Evolutionary conservation across 2,113 vertebrate species (phyloP), one percentile per base, ranked within the genome.

Genomic region (Muntiacus reevesi): DNA sequence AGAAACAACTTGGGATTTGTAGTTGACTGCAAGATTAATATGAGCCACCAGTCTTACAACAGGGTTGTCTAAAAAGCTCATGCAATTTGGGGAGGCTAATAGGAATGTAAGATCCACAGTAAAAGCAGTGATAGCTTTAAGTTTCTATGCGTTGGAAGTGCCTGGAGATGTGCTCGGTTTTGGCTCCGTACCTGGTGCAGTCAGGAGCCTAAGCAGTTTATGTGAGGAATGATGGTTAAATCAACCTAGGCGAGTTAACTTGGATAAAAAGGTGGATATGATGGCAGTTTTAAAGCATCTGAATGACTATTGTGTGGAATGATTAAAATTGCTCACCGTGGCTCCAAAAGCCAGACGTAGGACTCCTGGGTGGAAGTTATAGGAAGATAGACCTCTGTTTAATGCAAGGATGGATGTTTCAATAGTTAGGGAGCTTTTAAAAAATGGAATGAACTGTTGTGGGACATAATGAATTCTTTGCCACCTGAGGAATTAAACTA

Each of bases 401-500:
- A 93, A 62, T n/a, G 30, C n/a, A 94, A 91, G 11, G 81, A 92
- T 52, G 25, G 89, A 67, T 2, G 45, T 95, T 96, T 96, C 83
- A 91, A 67, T 62, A 90, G 76, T 57, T 62, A 89, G 52, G 14
- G 45, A 87, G 9, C 59, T 87, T 67, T 94, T 43, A 19, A 62
- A 95, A 96, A 91, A 88, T 52, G 33, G 45, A 97, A 97, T 89
- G 52, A 84, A 93, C 30, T 90, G 85, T 79, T 6, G 17, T 90
- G 45, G 5, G 52, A 79, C 30, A 71, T 30, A 87, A 40, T 95
- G 87, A 93, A 74, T 96, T 97, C 57, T 87, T 93, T 97, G 82
- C 59, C 47, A 93, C 11, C 21, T 87, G 64, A 84, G 74, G 92
- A 96, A 71, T 93, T 93, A 93, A 97, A 97, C 30, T 33, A 92